Evolutionary conservation across 1,140 invertebrate species (phyloP).

Genomic region (Cydia amplana): DNA sequence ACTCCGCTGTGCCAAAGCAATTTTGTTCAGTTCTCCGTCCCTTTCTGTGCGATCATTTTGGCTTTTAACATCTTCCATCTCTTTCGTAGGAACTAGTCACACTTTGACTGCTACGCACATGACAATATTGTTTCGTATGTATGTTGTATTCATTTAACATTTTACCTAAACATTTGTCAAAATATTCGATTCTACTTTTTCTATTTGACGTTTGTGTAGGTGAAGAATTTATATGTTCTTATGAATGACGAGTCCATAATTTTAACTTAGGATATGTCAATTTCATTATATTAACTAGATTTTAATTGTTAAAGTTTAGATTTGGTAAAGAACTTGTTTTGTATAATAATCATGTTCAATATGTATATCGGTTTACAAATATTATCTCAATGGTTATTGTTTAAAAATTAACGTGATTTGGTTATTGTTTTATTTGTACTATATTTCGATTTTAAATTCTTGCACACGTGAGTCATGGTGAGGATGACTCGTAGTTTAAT

Average conservation of each 20-base stretch:
- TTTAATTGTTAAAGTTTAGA: constrained; percentile 30
- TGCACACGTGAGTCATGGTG: not conserved
- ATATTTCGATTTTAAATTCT: constrained; percentile 4
- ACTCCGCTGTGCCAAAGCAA: constrained; percentile 39
- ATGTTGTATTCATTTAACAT: not conserved
- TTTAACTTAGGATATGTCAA: constrained; percentile 25
- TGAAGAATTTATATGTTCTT: constrained; percentile 30
- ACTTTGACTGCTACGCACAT: constrained; percentile 41
- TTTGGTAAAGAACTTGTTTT: constrained; percentile 17
- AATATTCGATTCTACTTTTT: not conserved
- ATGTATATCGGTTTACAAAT: constrained; percentile 27
- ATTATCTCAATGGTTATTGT: constrained; percentile 20
- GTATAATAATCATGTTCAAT: constrained; percentile 30
- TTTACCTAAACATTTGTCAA: constrained; percentile 18
- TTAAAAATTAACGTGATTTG: constrained; percentile 6
- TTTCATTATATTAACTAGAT: constrained; percentile 31
- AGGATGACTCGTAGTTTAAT: constrained; percentile 4
- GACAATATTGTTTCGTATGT: constrained; percentile 36
- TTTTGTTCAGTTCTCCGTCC: constrained; percentile 21
- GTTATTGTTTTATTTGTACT: constrained; percentile 14
- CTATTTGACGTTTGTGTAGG: constrained; percentile 6
- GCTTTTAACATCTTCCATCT: constrained; percentile 23
- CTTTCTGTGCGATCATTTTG: constrained; percentile 18
- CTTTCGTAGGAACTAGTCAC: constrained; percentile 31
- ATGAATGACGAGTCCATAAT: constrained; percentile 23